Percentiles rank a stretch among this genome's conserved stretches.
Evolutionary conservation across 2,797 vertebrate species (phyloP).

Genomic region (Tokudaia tokunoshimensis): DNA sequence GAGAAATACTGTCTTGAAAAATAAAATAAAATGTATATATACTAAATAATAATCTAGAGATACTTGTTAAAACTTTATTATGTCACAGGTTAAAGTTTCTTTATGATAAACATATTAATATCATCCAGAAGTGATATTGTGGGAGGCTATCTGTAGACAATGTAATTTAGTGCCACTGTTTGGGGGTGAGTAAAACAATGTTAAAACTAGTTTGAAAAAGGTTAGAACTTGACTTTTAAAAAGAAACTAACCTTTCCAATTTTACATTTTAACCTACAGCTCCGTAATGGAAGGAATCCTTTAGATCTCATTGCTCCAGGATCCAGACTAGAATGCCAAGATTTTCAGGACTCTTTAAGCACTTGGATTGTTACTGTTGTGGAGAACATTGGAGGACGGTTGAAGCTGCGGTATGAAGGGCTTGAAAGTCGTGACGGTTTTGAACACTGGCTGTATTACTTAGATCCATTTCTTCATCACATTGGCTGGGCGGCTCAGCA

Average conservation of each 20-base stretch:
- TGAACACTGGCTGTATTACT: slow-evolving; percentile 95
- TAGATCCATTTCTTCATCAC: slow-evolving; percentile 96
- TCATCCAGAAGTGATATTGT: slow-evolving; percentile 9
- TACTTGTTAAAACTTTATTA: slow-evolving; percentile 42
- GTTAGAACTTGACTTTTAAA: slow-evolving; percentile 35
- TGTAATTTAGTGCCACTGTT: slow-evolving; percentile 29
- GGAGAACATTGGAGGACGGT: slow-evolving; percentile 95
- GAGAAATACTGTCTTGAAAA: background rate
- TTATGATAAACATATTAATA: slow-evolving; percentile 55
- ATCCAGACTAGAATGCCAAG: slow-evolving; percentile 94
- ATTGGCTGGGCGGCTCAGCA: slow-evolving; percentile 96
- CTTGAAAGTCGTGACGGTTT: slow-evolving; percentile 91
- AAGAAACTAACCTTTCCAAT: slow-evolving; percentile 38
- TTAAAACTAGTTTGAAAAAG: slow-evolving; percentile 50
- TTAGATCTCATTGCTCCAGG: slow-evolving; percentile 95
- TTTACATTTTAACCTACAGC: slow-evolving; percentile 86
- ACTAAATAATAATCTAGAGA: slow-evolving; percentile 26
- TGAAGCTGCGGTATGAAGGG: slow-evolving; percentile 93
- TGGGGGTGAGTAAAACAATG: slow-evolving; percentile 48
- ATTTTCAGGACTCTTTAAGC: slow-evolving; percentile 88
- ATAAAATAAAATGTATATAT: background rate
- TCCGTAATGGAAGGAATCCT: slow-evolving; percentile 95
- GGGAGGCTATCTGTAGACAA: background rate
- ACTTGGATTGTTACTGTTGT: slow-evolving; percentile 95
- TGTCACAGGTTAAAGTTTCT: slow-evolving; percentile 27